Conservation (phyloP, 2,888 invertebrate genomes). For the Cacoxenus indagator region DNA sequence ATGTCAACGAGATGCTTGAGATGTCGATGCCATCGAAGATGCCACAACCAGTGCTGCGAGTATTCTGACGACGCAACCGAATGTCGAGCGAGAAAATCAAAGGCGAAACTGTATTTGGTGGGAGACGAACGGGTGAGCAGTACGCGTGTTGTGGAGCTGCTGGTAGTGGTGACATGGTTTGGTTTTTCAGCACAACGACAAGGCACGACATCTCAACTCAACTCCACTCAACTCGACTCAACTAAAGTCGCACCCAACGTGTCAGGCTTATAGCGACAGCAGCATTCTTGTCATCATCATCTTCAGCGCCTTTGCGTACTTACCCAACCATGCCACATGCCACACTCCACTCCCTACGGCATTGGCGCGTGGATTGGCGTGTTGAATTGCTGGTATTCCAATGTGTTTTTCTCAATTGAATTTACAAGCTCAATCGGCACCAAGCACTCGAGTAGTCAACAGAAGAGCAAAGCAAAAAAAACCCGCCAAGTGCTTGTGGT, state of each 20-base stretch:
- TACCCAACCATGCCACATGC: background rate
- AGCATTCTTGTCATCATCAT: background rate
- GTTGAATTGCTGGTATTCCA: conserved; percentile 27
- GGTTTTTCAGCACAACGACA: background rate
- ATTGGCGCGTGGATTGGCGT: background rate
- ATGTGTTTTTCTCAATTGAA: background rate
- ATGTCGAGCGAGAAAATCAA: background rate
- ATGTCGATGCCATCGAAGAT: conserved; percentile 44
- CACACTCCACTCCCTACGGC: background rate
- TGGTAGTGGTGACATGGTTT: background rate
- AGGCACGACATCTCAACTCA: background rate
- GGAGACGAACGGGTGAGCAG: background rate
- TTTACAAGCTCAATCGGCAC: background rate
- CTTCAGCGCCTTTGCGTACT: background rate
- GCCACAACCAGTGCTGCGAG: background rate
- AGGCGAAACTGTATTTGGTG: background rate
- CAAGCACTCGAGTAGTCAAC: background rate
- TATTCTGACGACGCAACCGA: background rate
- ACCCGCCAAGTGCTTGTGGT: background rate
- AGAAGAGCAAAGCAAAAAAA: background rate
- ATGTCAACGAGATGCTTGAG: conserved; percentile 64
- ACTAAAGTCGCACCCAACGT: background rate
- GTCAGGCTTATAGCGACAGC: conserved; percentile 3
- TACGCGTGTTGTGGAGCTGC: background rate
- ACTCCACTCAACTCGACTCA: background rate